These are phyloP conservation scores for Ctenomys sociabilis DNA, from an alignment of 2,113 vertebrate genomes.

Conservation along the genomic window DNA sequence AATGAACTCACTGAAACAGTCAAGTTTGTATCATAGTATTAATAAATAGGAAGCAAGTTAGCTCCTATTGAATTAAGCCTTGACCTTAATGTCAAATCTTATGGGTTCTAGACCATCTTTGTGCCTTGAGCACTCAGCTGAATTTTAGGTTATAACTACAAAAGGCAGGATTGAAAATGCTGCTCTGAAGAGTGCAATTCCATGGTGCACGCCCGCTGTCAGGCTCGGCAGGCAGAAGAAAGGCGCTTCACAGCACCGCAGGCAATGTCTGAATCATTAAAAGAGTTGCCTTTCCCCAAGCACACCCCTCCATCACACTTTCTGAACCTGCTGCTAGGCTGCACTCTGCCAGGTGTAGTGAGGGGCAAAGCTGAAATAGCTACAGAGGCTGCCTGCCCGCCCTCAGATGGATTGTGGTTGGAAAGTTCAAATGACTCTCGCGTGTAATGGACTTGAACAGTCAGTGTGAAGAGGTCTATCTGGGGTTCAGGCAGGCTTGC, in stretches of 20 bases:
- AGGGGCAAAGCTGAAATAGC: neutral
- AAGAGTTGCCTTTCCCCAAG: neutral
- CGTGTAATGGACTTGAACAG: neutral
- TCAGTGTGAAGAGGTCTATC: too few species aligned
- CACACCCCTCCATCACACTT: neutral
- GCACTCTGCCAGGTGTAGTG: neutral
- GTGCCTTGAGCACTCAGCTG: neutral
- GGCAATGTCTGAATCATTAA: neutral
- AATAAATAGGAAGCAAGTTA: neutral
- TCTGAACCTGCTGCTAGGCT: neutral
- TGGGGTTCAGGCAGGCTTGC: neutral
- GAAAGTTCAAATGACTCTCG: neutral
- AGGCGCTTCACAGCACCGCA: rapidly evolving
- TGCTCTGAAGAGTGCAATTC: neutral
- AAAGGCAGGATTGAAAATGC: neutral
- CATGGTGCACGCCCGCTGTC: rapidly evolving
- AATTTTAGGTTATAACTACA: neutral
- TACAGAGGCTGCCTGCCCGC: neutral
- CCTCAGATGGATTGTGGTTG: neutral
- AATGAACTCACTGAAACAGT: neutral
- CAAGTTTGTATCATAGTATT: neutral
- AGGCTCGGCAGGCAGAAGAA: neutral
- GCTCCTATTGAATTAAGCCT: neutral
- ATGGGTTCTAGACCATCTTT: neutral
- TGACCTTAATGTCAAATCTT: neutral